These are phyloP conservation scores for Acrocyrtus sp. DNA, from an alignment of 2,888 invertebrate genomes.

Conservation along the genomic window DNA sequence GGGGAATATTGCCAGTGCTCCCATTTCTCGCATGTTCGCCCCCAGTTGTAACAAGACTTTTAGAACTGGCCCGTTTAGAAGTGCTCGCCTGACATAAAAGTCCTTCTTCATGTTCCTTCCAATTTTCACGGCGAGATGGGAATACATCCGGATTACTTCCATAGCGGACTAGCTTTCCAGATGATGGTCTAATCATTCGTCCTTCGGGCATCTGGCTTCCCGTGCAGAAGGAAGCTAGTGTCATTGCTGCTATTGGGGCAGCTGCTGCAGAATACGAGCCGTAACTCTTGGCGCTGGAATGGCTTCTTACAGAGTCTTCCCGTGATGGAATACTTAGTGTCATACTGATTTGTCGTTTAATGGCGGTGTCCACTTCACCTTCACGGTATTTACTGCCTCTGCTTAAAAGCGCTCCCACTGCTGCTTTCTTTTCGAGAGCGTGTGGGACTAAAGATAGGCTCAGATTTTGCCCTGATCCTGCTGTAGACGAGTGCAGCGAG, in stretches of 20 bases:
- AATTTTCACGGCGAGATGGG: conserved; percentile 18
- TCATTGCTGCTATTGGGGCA: conserved; percentile 3
- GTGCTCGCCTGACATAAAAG: conserved; percentile 7
- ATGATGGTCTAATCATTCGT: conserved; percentile 29
- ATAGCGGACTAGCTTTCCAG: conserved; percentile 24
- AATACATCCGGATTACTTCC: conserved; percentile 42
- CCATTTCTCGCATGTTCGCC: conserved; percentile 12
- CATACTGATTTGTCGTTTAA: conserved; percentile 53
- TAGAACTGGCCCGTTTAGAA: conserved; percentile 16
- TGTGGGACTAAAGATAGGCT: not conserved
- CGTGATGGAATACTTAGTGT: conserved; percentile 59
- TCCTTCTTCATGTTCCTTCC: conserved; percentile 7
- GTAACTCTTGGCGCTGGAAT: conserved; percentile 42
- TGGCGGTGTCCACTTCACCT: conserved; percentile 34
- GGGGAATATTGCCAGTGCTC: conserved; percentile 20
- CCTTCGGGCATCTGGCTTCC: conserved; percentile 12
- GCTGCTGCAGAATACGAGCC: conserved; percentile 22
- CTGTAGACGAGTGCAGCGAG: conserved; percentile 17
- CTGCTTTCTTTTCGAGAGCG: conserved; percentile 13
- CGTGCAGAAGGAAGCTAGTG: not conserved
- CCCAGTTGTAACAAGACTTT: conserved; percentile 2
- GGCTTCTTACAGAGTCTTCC: conserved; percentile 56
- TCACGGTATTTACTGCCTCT: conserved; percentile 21
- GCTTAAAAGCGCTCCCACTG: conserved; percentile 24
- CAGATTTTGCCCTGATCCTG: conserved; percentile 36